Evolutionary conservation across 2,797 vertebrate species (phyloP), one percentile per base, ranked within the genome.

Genomic region (Nothura maculosa): DNA sequence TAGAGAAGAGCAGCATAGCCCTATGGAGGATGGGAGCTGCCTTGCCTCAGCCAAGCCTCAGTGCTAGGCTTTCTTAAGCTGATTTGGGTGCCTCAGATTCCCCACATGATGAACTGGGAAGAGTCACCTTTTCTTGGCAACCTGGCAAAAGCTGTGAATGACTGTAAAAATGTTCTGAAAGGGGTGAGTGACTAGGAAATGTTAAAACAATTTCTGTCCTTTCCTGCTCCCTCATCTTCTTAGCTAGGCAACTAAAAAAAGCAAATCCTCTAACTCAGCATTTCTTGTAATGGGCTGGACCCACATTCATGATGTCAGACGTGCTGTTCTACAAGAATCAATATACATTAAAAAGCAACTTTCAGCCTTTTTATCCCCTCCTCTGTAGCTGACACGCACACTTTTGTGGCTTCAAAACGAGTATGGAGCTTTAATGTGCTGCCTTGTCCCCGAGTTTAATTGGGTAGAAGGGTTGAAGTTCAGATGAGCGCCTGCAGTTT

Each of bases 381-480:
- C 52, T 21, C 10, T 20, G 40, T n/a, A 82, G 43, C 43, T 11
- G 21, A 40, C 54, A 32, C 36, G 16, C 21, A 10, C 5, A 4
- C 32, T 79, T 76, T 17, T 3, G 19, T 18, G 52, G 30, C 61
- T 84, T 45, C 9, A 38, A 27, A 64, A 66, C 0, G 1, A 60
- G 15, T 18, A 7, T 5, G 25, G 83, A 20, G n/a, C 80, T 42
- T 48, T 9, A 7, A n/a, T 6, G 22, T 28, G 6, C 58, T 27
- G 69, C 24, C 58, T 89, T 38, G 22, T 8, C 63, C 21, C 25
- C 2, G 6, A 7, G 47, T 8, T 32, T 38, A 36, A 15, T 6
- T 19, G 48, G 68, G 74, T 52, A 68, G 58, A 40, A 75, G 85
- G 63, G 94, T 1, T 73, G 45, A 83, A 93, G 92, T 42, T 86